Evolutionary conservation across 2,113 vertebrate species (phyloP).

Genomic region (Ammodytes dubius): DNA sequence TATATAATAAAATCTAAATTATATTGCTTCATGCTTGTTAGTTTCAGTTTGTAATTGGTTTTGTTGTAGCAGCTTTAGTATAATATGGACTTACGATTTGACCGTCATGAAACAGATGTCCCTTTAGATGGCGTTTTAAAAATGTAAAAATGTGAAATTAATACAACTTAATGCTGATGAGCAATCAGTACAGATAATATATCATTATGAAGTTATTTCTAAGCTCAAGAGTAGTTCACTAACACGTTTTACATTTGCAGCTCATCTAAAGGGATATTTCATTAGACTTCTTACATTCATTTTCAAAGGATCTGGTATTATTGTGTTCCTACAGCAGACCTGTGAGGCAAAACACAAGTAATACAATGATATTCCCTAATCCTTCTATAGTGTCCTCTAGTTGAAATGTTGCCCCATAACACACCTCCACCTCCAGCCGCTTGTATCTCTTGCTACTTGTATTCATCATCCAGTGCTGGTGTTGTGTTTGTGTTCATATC

Average conservation of each 20-base stretch:
- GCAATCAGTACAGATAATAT: not conserved
- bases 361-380: not conserved
- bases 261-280: conserved; percentile 53
- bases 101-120: conserved; percentile 16
- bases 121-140: conserved; percentile 35
- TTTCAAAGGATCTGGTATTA: conserved; percentile 2
- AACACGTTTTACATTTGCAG: conserved; percentile 8
- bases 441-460: not conserved
- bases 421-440: not conserved
- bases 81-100: conserved; percentile 8
- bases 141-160: not conserved
- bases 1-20: not conserved
- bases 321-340: conserved; percentile 13
- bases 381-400: no score
- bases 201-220: not conserved
- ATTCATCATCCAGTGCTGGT: not conserved
- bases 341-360: conserved; percentile 1
- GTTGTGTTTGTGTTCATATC: not conserved
- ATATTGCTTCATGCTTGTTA: conserved; percentile 5
- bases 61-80: conserved; percentile 50
- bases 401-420: not conserved
- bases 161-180: conserved; percentile 21
- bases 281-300: conserved; percentile 28
- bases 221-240: not conserved
- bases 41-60: not conserved